phyloP scores from a whole-genome alignment of 2,113 vertebrate genomes.

The Myocastor coypus region DNA sequence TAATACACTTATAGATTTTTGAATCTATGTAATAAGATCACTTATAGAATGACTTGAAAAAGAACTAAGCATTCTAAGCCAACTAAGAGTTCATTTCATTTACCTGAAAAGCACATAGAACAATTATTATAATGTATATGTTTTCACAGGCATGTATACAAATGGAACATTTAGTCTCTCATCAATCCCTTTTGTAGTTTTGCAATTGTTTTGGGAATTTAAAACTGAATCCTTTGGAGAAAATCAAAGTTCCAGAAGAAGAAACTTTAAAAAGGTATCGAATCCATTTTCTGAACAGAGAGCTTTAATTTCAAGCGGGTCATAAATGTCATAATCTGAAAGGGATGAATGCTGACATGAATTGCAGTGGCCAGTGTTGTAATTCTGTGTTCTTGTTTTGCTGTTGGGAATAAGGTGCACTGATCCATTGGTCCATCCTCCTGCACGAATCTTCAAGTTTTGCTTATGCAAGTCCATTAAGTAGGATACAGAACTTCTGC shows the following conservation, averaged over 20 bases:
- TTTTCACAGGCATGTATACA: not conserved
- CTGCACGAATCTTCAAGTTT: not conserved
- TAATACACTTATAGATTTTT: not conserved
- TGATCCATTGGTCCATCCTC: not conserved
- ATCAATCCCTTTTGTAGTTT: not conserved
- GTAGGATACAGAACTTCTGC: not conserved
- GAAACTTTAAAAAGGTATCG: not conserved
- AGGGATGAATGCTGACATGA: not conserved
- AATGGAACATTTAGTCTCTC: not conserved
- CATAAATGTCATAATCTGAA: not conserved
- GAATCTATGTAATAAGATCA: not conserved
- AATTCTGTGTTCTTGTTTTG: not conserved
- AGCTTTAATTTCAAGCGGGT: not conserved
- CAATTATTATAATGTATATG: not conserved
- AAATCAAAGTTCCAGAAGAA: not conserved
- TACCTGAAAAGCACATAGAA: not conserved
- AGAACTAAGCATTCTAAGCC: not conserved
- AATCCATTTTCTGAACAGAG: not conserved
- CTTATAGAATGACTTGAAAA: not conserved
- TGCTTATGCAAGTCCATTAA: not conserved
- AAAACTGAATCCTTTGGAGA: not conserved
- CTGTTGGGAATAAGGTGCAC: not conserved
- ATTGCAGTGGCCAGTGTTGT: not conserved
- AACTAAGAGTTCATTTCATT: not conserved
- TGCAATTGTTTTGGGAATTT: not conserved